Percentiles rank a stretch among this genome's conserved stretches.
phyloP scores from a whole-genome alignment of 2,113 vertebrate species.

The Grantiella picta region DNA sequence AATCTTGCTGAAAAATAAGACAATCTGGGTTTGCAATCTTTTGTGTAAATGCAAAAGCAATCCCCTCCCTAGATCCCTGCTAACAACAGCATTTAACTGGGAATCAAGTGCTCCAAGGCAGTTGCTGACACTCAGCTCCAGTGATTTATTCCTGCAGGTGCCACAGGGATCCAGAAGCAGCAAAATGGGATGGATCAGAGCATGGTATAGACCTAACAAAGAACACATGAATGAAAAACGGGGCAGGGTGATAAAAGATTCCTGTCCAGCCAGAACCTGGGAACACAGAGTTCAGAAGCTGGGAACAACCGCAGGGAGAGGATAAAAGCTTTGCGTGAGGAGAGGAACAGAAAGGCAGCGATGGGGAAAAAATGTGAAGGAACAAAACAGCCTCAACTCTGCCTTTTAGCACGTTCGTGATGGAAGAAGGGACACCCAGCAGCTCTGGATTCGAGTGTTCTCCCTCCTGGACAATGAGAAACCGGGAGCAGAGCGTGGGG shows the following conservation, averaged over 20 bases:
- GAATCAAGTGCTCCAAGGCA: neutral
- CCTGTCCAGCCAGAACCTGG: neutral
- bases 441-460: neutral
- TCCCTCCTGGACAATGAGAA: neutral
- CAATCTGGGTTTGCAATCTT: neutral
- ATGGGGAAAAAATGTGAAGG: neutral
- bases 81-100: neutral
- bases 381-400: neutral
- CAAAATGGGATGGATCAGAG: neutral
- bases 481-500: neutral
- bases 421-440: neutral
- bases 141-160: neutral
- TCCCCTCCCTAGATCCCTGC: neutral
- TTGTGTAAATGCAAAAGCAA: neutral
- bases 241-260: neutral
- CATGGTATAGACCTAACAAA: neutral
- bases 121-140: neutral
- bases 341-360: neutral
- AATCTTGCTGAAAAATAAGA: neutral
- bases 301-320: neutral
- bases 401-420: neutral
- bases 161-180: neutral
- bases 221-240: neutral
- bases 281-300: neutral
- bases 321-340: neutral